Evolutionary conservation across 2,113 vertebrate genomes (phyloP), one percentile per base, ranked within the genome.

Genomic region (Sander vitreus): DNA sequence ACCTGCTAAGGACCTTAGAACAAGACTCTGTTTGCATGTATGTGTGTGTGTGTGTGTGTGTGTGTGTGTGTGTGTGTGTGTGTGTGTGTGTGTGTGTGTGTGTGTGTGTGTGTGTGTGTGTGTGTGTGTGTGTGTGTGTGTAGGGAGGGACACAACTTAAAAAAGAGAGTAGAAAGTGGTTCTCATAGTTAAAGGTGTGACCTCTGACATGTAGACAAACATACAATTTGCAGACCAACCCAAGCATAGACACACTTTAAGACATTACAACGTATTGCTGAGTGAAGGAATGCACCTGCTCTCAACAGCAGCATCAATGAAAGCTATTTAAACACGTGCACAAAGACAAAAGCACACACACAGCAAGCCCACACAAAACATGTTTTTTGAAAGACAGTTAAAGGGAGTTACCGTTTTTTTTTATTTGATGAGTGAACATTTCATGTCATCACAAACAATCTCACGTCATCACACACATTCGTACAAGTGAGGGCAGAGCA

Each of bases 231-330:
- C 88, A 81, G 78, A 66, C 36, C 54, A 51, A 45, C 62, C 74
- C 39, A 58, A 53, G 10, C 57, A 18, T 15, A 80, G 62, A 74
- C 65, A 63, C 33, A 77, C 60, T 64, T 10, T 66, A 66, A 84
- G 69, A 73, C 69, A 48, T 73, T 36, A 69, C 68, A 76, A n/a
- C 8, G 18, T 75, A 80, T 81, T 79, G 88, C 23, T 89, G 86
- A 93, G 87, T 91, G 89, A 91, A 84, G 91, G 85, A 91, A 93
- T 90, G 85, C 89, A 91, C 88, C 89, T 91, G 90, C 93, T 83
- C 39, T 43, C 48, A 43, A 69, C 57, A 69, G 84, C 58, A 36
- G 62, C 62, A 54, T 36, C 16, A 66, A 66, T 68, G 21, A 67
- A 76, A 72, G 60, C 76, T 11, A 43, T 64, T 72, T 67, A 77